These are phyloP conservation scores for Nyleta sp. DNA, from an alignment of 2,888 invertebrate genomes.

Conservation along the genomic window DNA sequence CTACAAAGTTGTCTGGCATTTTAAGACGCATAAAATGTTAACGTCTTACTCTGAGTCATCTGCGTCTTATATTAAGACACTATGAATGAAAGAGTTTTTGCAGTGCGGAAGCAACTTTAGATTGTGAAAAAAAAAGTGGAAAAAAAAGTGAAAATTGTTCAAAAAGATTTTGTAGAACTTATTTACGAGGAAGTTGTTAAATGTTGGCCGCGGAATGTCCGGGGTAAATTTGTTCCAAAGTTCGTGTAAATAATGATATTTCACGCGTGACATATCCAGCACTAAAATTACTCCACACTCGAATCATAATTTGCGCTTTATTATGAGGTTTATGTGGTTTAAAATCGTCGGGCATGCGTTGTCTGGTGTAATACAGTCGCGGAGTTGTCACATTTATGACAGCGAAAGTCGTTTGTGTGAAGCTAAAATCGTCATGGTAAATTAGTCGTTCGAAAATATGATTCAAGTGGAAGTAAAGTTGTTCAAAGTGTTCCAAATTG, in stretches of 20 bases:
- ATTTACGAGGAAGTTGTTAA: too few relatives aligned
- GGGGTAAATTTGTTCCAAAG: background rate
- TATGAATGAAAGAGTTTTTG: too few relatives aligned
- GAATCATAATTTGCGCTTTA: constrained; percentile 34
- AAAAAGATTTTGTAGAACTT: too few relatives aligned
- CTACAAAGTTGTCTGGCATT: too few relatives aligned
- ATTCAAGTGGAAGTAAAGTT: background rate
- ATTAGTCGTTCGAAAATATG: background rate
- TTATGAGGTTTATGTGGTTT: constrained; percentile 31
- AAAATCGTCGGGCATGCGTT: constrained; percentile 19
- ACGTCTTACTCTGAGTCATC: too few relatives aligned
- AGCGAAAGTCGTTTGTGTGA: background rate
- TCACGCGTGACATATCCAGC: constrained; percentile 1
- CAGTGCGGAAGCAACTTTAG: too few relatives aligned
- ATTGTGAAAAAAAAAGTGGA: too few relatives aligned
- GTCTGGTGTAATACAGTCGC: constrained; percentile 5
- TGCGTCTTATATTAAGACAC: too few relatives aligned
- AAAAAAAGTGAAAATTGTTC: too few relatives aligned
- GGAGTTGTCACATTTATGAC: constrained; percentile 33
- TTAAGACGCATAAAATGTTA: too few relatives aligned
- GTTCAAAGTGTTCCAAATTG: background rate
- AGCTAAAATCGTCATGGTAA: constrained; percentile 23
- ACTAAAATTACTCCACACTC: constrained; percentile 24
- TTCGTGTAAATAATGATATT: background rate
- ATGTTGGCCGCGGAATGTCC: too few relatives aligned